Conservation (phyloP, 2,797 vertebrate species). For the Hafferia zeledoni region DNA sequence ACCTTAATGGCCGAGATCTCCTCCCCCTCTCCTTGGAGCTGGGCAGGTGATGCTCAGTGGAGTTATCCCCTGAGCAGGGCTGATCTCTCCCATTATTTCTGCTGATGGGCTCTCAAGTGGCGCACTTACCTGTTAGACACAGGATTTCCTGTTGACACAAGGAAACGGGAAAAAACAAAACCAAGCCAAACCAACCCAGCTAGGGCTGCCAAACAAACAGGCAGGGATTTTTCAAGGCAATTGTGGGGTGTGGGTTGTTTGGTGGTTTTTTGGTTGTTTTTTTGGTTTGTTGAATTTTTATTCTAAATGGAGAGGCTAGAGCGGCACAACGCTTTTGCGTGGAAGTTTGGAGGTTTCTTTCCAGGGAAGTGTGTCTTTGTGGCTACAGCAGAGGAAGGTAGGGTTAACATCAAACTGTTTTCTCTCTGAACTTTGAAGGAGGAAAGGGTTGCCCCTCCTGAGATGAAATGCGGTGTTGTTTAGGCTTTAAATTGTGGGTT, state of each 20-base stretch:
- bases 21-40: constrained; percentile 70
- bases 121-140: constrained; percentile 78
- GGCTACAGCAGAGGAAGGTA: constrained; percentile 62
- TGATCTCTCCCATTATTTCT: constrained; percentile 80
- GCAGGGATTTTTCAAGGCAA: constrained; percentile 41
- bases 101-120: constrained; percentile 74
- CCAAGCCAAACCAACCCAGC: neutral
- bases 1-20: constrained; percentile 76
- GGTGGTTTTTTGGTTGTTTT: neutral
- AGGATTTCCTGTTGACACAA: constrained; percentile 73
- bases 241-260: neutral
- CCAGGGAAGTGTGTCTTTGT: constrained; percentile 53
- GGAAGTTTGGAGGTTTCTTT: constrained; percentile 56
- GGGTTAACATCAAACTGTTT: constrained; percentile 12
- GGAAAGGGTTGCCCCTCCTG: neutral
- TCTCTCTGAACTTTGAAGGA: neutral
- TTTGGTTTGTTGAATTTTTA: neutral
- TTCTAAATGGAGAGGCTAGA: constrained; percentile 47
- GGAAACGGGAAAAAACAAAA: constrained; percentile 21
- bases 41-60: constrained; percentile 85
- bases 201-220: constrained; percentile 27
- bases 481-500: constrained; percentile 56
- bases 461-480: constrained; percentile 40
- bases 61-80: constrained; percentile 78
- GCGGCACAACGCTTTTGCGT: constrained; percentile 26